These are phyloP conservation scores for Tachina fera DNA, from an alignment of 2,888 invertebrate genomes.

Conservation along the genomic window DNA sequence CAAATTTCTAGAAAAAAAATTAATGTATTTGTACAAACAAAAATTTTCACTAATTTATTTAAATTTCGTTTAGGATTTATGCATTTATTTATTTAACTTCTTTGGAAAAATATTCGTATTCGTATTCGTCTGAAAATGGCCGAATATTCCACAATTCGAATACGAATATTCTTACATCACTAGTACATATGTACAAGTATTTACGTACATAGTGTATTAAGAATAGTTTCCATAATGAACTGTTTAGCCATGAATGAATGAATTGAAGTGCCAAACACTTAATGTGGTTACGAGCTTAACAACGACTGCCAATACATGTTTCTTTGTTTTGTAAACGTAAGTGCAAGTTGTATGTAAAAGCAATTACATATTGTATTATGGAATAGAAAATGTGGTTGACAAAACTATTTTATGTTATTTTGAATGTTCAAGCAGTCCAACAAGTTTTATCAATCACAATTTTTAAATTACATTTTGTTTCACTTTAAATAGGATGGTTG, in stretches of 20 bases:
- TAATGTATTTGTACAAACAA: too few species aligned
- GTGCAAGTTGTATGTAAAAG: not conserved
- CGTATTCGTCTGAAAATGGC: too few species aligned
- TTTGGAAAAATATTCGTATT: too few species aligned
- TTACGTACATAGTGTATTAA: not conserved
- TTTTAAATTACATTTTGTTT: not conserved
- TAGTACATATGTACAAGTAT: too few species aligned
- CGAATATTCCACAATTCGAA: too few species aligned
- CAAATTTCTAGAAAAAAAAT: too few species aligned
- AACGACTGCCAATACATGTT: not conserved
- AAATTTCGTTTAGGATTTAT: too few species aligned
- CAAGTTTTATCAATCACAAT: constrained; percentile 37
- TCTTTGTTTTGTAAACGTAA: not conserved
- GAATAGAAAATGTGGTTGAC: constrained; percentile 24
- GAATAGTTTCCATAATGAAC: constrained; percentile 21
- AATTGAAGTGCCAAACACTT: constrained; percentile 27
- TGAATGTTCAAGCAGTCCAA: constrained; percentile 54
- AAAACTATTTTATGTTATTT: constrained; percentile 38
- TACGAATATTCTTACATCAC: too few species aligned
- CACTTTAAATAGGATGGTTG: not conserved
- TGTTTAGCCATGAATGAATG: constrained; percentile 52
- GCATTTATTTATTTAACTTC: too few species aligned
- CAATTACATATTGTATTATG: not conserved
- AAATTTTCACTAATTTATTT: too few species aligned
- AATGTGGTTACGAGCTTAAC: not conserved